These are phyloP conservation scores for Aphaenogaster rudis DNA, from an alignment of 1,140 invertebrate species.

Conservation along the genomic window DNA sequence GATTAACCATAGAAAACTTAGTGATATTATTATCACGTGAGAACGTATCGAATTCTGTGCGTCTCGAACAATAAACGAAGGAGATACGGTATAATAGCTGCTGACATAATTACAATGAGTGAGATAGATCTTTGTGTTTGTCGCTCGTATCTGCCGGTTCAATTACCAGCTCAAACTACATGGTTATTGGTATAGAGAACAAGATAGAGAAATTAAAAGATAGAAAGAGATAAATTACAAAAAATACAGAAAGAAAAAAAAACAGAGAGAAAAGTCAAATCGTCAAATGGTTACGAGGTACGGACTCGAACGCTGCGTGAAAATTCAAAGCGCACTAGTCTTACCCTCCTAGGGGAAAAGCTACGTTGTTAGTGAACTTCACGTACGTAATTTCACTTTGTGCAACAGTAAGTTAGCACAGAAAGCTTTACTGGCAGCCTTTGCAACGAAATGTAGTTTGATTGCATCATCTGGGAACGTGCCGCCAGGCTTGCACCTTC, in stretches of 20 bases:
- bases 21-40: conserved; percentile 79
- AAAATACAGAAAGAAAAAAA: conserved; percentile 49
- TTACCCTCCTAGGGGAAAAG: conserved; percentile 62
- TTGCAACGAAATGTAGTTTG: conserved; percentile 75
- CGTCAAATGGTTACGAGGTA: conserved; percentile 68
- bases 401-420: conserved; percentile 78
- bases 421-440: conserved; percentile 78
- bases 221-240: conserved; percentile 44
- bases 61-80: conserved; percentile 56
- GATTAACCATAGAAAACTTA: conserved; percentile 78
- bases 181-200: conserved; percentile 44
- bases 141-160: conserved; percentile 41
- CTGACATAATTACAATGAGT: conserved; percentile 68
- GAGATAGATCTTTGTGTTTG: conserved; percentile 62
- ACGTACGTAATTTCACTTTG: conserved; percentile 77
- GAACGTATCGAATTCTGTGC: conserved; percentile 68
- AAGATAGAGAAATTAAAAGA: conserved; percentile 24
- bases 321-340: conserved; percentile 73
- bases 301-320: conserved; percentile 67
- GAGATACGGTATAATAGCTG: conserved; percentile 60
- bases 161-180: conserved; percentile 34
- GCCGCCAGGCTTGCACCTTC: conserved; percentile 58
- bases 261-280: conserved; percentile 60
- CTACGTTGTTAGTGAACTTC: conserved; percentile 77
- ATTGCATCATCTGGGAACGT: conserved; percentile 64